phyloP scores from a whole-genome alignment of 2,797 vertebrate genomes.

The Xiphophorus birchmanni region DNA sequence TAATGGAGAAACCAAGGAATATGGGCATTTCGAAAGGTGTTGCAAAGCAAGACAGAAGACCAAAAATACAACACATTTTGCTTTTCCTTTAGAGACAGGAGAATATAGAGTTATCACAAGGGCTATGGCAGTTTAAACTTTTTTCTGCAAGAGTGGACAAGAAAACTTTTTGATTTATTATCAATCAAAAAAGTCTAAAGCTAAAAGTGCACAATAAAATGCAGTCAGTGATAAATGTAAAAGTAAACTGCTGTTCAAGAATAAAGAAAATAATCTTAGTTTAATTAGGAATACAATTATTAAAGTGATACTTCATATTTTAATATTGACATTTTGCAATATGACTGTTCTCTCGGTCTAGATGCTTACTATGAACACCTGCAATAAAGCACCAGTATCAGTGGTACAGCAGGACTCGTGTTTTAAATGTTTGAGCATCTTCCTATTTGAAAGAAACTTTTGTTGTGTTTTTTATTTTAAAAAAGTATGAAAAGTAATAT shows the following conservation, averaged over 20 bases:
- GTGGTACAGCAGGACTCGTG: background rate
- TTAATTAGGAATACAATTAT: background rate
- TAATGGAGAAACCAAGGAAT: slow-evolving; percentile 40
- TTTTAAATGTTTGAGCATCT: background rate
- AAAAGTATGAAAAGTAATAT: background rate
- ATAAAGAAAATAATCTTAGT: slow-evolving; percentile 3
- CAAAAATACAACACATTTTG: slow-evolving; percentile 13
- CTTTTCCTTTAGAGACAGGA: slow-evolving; percentile 2
- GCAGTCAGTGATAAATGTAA: background rate
- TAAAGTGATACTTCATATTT: background rate
- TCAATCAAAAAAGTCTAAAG: slow-evolving; percentile 4
- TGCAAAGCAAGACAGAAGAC: slow-evolving; percentile 28
- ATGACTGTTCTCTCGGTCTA: background rate
- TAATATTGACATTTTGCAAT: background rate
- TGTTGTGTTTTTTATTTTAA: background rate
- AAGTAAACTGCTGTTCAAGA: background rate
- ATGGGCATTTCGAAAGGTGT: slow-evolving; percentile 22
- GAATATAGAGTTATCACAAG: background rate
- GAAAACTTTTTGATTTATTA: background rate
- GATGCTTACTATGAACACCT: background rate
- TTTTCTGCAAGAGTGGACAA: background rate
- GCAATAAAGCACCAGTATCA: background rate
- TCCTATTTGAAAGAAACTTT: background rate
- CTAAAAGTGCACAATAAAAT: background rate
- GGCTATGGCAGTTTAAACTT: slow-evolving; percentile 8